Evolutionary conservation across 2,797 vertebrate genomes (phyloP).

Genomic region (Gymnoscopelus braueri): DNA sequence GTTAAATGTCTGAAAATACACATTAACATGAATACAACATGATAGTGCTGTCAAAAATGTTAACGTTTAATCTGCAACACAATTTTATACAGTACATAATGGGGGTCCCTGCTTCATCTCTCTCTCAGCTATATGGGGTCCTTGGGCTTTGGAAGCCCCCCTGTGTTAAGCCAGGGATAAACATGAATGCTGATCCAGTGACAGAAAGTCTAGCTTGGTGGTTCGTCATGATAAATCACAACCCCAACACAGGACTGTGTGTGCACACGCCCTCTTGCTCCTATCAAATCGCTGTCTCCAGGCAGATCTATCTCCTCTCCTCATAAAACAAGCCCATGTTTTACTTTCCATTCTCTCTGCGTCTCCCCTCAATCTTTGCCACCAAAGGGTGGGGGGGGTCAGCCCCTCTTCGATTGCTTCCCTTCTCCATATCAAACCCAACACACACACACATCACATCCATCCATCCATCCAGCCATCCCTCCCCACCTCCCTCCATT

Average conservation of each 20-base stretch:
- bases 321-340: background rate
- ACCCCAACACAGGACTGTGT: conserved; percentile 1
- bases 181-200: background rate
- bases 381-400: conserved; percentile 24
- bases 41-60: too few species aligned
- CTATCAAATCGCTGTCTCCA: conserved; percentile 57
- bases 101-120: too few species aligned
- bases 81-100: too few species aligned
- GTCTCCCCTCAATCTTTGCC: conserved; percentile 7
- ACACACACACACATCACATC: conserved; percentile 3
- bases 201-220: conserved; percentile 21
- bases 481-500: conserved; percentile 41
- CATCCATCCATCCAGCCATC: conserved; percentile 41
- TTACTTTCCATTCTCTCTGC: conserved; percentile 8
- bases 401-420: background rate
- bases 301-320: conserved; percentile 59
- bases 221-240: conserved; percentile 43
- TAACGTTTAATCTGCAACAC: too few species aligned
- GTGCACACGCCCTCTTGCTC: conserved; percentile 19
- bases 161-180: background rate
- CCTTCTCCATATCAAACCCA: conserved; percentile 52
- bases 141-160: too few species aligned
- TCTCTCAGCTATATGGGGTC: too few species aligned
- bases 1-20: too few species aligned
- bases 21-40: too few species aligned